Evolutionary conservation across 2,888 invertebrate species (phyloP).

Genomic region (Sympetrum striolatum): DNA sequence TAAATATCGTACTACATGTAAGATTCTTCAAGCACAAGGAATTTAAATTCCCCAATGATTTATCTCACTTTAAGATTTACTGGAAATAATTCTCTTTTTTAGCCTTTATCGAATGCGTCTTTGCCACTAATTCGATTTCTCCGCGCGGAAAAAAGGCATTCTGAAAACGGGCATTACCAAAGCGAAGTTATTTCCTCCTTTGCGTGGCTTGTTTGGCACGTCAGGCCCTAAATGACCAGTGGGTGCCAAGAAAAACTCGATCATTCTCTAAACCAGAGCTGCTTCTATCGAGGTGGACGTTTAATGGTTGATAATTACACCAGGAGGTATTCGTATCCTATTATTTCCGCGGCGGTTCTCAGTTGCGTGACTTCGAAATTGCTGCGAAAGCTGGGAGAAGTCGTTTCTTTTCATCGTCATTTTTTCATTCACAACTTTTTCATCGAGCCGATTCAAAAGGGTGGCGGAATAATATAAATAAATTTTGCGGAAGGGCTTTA

Average conservation of each 20-base stretch:
- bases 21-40: no score
- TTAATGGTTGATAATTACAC: conserved; percentile 37
- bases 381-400: conserved; percentile 4
- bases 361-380: conserved; percentile 33
- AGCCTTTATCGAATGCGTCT: no score
- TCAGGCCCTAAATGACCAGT: background rate
- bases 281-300: conserved; percentile 4
- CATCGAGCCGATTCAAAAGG: background rate
- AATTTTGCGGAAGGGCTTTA: conserved; percentile 17
- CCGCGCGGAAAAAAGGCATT: no score
- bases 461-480: background rate
- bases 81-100: no score
- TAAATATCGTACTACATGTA: no score
- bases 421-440: conserved; percentile 19
- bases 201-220: background rate
- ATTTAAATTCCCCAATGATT: no score
- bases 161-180: background rate
- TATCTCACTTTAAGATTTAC: no score
- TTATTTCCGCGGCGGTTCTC: conserved; percentile 4
- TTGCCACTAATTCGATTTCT: no score
- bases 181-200: background rate
- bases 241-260: conserved; percentile 20
- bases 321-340: conserved; percentile 24
- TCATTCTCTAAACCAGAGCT: conserved; percentile 10
- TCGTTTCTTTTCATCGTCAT: background rate